Conservation (phyloP, 2,888 invertebrate species). For the Apocheima hispidaria region DNA sequence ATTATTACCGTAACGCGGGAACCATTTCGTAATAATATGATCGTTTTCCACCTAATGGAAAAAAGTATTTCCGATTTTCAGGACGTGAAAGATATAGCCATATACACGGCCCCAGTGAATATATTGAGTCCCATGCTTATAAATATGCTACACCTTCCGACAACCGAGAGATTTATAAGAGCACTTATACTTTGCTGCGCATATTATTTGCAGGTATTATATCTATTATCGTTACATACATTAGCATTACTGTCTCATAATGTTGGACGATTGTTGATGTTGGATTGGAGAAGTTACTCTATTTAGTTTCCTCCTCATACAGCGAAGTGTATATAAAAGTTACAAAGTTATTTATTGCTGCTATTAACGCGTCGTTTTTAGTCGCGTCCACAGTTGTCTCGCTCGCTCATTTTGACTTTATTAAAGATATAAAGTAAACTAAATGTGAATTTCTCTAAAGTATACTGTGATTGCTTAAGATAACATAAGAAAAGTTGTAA, state of each 20-base stretch:
- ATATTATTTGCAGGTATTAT: constrained; percentile 88
- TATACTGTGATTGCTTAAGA: no score
- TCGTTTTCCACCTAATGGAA: constrained; percentile 25
- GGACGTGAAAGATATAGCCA: constrained; percentile 82
- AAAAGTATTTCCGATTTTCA: constrained; percentile 54
- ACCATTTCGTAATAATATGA: constrained; percentile 30
- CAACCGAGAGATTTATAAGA: constrained; percentile 87
- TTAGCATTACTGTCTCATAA: constrained; percentile 30
- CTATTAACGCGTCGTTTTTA: no score
- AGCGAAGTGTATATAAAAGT: neutral
- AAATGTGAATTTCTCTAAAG: no score
- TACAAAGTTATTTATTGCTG: neutral
- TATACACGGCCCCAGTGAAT: constrained; percentile 83
- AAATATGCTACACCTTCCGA: constrained; percentile 85
- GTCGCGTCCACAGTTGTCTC: no score
- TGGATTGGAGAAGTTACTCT: constrained; percentile 11
- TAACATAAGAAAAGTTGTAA: no score
- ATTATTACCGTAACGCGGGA: constrained; percentile 13
- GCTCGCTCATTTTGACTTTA: no score
- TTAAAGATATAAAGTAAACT: no score
- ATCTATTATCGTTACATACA: no score
- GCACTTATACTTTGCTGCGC: constrained; percentile 88
- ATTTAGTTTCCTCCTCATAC: constrained; percentile 5
- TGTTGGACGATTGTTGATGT: no score
- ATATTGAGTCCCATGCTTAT: constrained; percentile 86